Base-by-base conservation (phyloP, 2,797 vertebrate genomes). In the Poecilia velifera region DNA sequence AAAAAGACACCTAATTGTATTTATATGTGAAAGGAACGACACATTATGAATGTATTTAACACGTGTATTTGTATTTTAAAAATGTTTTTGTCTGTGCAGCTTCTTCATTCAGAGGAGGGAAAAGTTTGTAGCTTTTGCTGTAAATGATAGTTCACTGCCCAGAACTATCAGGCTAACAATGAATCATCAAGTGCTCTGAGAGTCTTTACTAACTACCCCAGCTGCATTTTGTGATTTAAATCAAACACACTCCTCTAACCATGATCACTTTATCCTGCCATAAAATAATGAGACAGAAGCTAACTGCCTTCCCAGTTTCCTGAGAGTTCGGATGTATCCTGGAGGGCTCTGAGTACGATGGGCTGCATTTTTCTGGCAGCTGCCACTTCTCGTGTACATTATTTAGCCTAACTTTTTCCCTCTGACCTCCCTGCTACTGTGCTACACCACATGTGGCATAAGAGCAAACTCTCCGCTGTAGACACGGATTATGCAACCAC, bases 351-450 rank as follows among this genome's bases (percentile, higher is more conserved):
- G 86, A 88, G 88, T 86, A 86, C 71, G 85, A 87, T 51, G 49
- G 79, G 73, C 73, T 82, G 87, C 36, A 93, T 93, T 92, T 93
- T 93, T 93, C 84, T 94, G 93, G 90, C 93, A 95, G 93, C 92
- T 94, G 93, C 91, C 93, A 93, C 91, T 92, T 94, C 91, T 88
- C 82, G 86, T 94, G 82, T 91, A 84, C 82, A 93, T 94, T 93
- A 94, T 93, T 93, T 93, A 90, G 80, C 85, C 87, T 88, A 82
- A 89, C 88, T 84, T 90, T 86, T 86, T 86, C 53, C 83, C 51
- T 90, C 84, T 92, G 93, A 93, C 94, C 91, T 91, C 86, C 28
- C 70, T 73, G 76, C 59, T 87, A 70, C 86, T 34, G 73, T 72
- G 77, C 53, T 87, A 73, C 87, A 82, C 90, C 88, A 85, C 90